These are phyloP conservation scores for Enteromius argenteus DNA, from an alignment of 2,797 vertebrate species.

Conservation along the genomic window DNA sequence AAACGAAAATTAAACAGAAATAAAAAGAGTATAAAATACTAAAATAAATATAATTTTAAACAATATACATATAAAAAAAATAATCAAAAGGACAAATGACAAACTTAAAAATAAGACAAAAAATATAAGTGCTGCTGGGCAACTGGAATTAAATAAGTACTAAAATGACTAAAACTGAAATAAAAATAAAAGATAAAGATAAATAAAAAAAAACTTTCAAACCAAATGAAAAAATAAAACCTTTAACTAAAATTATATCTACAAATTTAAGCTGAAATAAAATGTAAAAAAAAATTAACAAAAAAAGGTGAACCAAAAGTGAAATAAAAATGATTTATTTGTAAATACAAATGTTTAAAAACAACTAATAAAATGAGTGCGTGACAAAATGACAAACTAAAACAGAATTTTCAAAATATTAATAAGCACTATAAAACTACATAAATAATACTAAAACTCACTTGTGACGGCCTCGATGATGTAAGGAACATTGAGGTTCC, in stretches of 20 bases:
- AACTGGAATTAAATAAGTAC: neutral
- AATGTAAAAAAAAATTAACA: neutral
- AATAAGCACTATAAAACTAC: neutral
- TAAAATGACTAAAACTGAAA: neutral
- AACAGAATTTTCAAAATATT: neutral
- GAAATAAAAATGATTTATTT: neutral
- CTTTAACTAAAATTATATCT: neutral
- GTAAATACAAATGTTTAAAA: neutral
- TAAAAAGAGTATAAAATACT: neutral
- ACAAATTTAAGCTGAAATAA: neutral
- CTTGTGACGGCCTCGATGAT: constrained; percentile 94
- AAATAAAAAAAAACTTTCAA: neutral
- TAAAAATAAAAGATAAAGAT: neutral
- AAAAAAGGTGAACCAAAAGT: neutral
- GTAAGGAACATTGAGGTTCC: constrained; percentile 93
- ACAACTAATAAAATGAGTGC: neutral
- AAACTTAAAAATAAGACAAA: too few relatives aligned
- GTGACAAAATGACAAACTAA: neutral
- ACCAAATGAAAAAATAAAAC: neutral
- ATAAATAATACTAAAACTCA: constrained; percentile 74
- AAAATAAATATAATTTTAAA: neutral
- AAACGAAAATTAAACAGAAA: neutral
- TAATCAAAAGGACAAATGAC: too few relatives aligned
- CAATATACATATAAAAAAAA: neutral
- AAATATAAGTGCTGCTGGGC: neutral